These are phyloP conservation scores for Ptiloglossa arizonensis DNA, from an alignment of 1,140 invertebrate genomes.

Conservation along the genomic window DNA sequence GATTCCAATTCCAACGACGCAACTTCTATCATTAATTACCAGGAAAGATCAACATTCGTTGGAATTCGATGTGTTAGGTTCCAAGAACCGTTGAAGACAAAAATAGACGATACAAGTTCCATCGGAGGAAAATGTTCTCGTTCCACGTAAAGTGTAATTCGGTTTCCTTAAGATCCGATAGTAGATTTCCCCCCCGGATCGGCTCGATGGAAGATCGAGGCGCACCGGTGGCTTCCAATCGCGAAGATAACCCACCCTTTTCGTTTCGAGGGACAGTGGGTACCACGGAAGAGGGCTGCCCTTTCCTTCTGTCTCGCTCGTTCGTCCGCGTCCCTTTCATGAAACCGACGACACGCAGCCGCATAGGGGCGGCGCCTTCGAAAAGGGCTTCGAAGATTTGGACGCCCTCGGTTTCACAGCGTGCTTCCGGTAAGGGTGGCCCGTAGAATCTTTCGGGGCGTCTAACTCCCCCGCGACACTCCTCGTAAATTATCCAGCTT, in stretches of 20 bases:
- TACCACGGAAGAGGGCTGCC: background rate
- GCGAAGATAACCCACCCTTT: background rate
- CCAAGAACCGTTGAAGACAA: no score
- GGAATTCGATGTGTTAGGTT: no score
- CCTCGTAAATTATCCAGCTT: slow-evolving; percentile 39
- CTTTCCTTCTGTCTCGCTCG: background rate
- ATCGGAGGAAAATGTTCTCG: no score
- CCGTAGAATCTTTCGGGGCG: slow-evolving; percentile 13
- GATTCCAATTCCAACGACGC: no score
- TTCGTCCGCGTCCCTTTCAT: background rate
- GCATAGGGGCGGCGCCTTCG: slow-evolving; percentile 20
- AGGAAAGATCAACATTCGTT: no score
- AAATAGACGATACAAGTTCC: no score
- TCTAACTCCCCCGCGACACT: slow-evolving; percentile 25
- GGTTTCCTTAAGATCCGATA: no score
- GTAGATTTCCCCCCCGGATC: background rate
- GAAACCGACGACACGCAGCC: slow-evolving; percentile 27
- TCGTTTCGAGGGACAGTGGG: background rate
- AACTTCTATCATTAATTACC: no score
- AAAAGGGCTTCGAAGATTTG: background rate
- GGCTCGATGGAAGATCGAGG: background rate
- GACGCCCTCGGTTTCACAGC: slow-evolving; percentile 39
- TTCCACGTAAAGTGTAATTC: no score
- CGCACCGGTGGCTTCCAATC: background rate
- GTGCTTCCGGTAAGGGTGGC: slow-evolving; percentile 40